Evolutionary conservation across 2,113 vertebrate species (phyloP).

Genomic region (Cyanoliseus patagonus): DNA sequence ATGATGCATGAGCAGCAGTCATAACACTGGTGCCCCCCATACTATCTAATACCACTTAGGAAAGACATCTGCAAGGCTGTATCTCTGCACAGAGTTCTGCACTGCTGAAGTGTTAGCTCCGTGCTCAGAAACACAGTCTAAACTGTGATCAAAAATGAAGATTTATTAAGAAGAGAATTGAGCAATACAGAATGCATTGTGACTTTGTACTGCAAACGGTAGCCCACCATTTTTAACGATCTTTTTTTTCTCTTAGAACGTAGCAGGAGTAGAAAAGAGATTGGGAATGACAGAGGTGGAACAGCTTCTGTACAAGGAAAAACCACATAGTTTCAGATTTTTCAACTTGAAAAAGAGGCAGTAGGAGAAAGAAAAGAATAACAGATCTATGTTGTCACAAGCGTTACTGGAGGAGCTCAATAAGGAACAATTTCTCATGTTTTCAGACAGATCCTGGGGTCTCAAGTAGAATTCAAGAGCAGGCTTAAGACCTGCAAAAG

Average conservation of each 20-base stretch:
- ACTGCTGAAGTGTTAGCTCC: not conserved
- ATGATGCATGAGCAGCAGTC: not conserved
- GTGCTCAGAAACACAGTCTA: not conserved
- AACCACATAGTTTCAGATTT: not conserved
- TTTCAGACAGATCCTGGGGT: not conserved
- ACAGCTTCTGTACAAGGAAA: not conserved
- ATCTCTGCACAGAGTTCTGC: not conserved
- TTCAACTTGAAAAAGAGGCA: not conserved
- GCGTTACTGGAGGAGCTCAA: not conserved
- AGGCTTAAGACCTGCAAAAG: not conserved
- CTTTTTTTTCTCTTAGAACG: not conserved
- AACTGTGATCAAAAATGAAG: not conserved
- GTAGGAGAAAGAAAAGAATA: not conserved
- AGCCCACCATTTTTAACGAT: not conserved
- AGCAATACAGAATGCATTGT: not conserved
- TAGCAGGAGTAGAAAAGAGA: not conserved
- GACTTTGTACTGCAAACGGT: not conserved
- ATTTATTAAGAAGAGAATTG: not conserved
- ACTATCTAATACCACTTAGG: not conserved
- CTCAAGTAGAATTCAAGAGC: fast-evolving
- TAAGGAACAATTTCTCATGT: not conserved
- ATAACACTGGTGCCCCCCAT: fast-evolving
- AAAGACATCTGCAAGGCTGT: not conserved
- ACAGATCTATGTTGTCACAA: not conserved
- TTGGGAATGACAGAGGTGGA: not conserved